phyloP scores from a whole-genome alignment of 2,797 vertebrate species.

The Pristis pectinata region DNA sequence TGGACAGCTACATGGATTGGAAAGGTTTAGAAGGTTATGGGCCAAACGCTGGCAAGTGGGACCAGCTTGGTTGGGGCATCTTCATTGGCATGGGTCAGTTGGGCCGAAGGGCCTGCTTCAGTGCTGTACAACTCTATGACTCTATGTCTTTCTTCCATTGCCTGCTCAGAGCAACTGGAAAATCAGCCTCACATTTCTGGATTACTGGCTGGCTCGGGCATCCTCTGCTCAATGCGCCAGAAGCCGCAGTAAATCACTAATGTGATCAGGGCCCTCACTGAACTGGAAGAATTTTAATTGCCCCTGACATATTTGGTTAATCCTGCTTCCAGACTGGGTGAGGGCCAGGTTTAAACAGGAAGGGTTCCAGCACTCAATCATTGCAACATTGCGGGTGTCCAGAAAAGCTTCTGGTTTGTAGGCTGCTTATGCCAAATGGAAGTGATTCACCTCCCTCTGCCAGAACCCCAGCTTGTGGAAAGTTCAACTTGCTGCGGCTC shows the following conservation, averaged over 20 bases:
- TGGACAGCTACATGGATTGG: too few relatives aligned
- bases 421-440: background rate
- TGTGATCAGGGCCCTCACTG: background rate
- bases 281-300: background rate
- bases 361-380: constrained; percentile 21
- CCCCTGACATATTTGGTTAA: background rate
- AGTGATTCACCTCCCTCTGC: background rate
- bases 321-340: constrained; percentile 12
- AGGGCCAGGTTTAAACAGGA: constrained; percentile 16
- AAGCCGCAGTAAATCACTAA: background rate
- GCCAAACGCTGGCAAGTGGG: too few relatives aligned
- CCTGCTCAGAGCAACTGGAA: background rate
- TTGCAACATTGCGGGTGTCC: constrained; percentile 3
- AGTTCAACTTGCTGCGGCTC: background rate
- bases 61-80: too few relatives aligned
- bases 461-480: background rate
- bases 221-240: background rate
- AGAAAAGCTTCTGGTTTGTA: constrained; percentile 12
- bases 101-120: too few relatives aligned
- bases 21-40: too few relatives aligned
- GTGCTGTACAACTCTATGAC: too few relatives aligned
- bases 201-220: background rate
- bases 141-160: too few relatives aligned
- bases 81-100: too few relatives aligned
- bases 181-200: background rate